These are phyloP conservation scores for Kradibia gibbosae DNA, from an alignment of 1,140 invertebrate species.

Conservation along the genomic window DNA sequence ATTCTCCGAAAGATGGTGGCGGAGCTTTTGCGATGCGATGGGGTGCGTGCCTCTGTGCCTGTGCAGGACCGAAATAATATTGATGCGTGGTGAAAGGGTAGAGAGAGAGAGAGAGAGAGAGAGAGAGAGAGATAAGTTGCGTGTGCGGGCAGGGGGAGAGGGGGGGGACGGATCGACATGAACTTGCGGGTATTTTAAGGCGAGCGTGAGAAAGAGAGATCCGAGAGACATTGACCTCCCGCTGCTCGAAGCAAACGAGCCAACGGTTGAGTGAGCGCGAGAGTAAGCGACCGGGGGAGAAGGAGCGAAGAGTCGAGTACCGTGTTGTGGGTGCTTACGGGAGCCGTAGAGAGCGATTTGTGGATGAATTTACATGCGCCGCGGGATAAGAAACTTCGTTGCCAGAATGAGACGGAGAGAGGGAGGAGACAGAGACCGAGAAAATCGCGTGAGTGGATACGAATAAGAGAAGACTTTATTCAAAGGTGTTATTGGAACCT, in stretches of 20 bases:
- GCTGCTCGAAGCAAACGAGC: constrained; percentile 15
- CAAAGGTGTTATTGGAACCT: neutral
- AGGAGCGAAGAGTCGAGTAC: constrained; percentile 12
- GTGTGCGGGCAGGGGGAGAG: neutral
- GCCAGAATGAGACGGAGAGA: neutral
- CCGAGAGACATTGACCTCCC: constrained; percentile 46
- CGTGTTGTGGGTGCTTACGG: constrained; percentile 31
- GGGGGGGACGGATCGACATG: neutral
- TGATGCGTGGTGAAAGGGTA: neutral
- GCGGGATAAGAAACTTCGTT: constrained; percentile 29
- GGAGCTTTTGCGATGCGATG: neutral
- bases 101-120: neutral
- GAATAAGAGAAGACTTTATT: constrained; percentile 12
- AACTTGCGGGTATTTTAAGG: constrained; percentile 33
- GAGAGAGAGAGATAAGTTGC: neutral
- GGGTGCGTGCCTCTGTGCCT: neutral
- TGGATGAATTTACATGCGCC: constrained; percentile 41
- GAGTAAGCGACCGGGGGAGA: neutral
- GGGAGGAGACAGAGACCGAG: neutral
- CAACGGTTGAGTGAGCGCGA: neutral
- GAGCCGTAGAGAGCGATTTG: constrained; percentile 35
- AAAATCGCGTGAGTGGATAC: neutral
- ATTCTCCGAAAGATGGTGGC: constrained; percentile 24
- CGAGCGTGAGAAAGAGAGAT: constrained; percentile 16
- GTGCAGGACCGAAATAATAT: constrained; percentile 37